phyloP scores from a whole-genome alignment of 2,797 vertebrate species.

The Acrocephalus scirpaceus region DNA sequence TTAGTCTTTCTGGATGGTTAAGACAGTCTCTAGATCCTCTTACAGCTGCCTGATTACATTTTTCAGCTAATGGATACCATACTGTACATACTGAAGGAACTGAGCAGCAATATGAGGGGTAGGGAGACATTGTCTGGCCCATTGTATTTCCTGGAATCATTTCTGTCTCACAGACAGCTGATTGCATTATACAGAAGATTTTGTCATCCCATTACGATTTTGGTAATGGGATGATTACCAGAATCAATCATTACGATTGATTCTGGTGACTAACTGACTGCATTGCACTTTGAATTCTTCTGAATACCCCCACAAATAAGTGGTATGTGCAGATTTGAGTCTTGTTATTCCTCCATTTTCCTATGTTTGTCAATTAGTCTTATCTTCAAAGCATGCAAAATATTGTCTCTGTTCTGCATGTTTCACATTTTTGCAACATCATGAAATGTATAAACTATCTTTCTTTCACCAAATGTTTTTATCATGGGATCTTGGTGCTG shows the following conservation, averaged over 20 bases:
- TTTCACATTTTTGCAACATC: not conserved
- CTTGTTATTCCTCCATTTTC: not conserved
- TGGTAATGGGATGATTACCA: no score
- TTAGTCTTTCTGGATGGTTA: not conserved
- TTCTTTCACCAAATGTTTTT: not conserved
- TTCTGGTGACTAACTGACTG: not conserved
- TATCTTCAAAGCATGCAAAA: not conserved
- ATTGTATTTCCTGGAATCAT: not conserved
- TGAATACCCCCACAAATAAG: not conserved
- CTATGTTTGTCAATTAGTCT: not conserved
- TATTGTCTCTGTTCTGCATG: not conserved
- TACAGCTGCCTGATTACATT: not conserved
- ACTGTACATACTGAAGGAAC: not conserved
- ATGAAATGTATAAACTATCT: not conserved
- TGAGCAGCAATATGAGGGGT: not conserved
- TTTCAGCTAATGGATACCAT: not conserved
- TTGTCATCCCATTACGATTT: not conserved
- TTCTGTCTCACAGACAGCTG: not conserved
- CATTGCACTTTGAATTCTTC: not conserved
- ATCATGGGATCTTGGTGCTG: not conserved
- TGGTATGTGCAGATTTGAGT: not conserved
- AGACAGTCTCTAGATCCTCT: not conserved
- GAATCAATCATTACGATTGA: no score
- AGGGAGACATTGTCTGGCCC: not conserved
- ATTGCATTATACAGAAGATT: not conserved